Conservation (phyloP, 2,888 invertebrate species). For the Caradrina kadenii region DNA sequence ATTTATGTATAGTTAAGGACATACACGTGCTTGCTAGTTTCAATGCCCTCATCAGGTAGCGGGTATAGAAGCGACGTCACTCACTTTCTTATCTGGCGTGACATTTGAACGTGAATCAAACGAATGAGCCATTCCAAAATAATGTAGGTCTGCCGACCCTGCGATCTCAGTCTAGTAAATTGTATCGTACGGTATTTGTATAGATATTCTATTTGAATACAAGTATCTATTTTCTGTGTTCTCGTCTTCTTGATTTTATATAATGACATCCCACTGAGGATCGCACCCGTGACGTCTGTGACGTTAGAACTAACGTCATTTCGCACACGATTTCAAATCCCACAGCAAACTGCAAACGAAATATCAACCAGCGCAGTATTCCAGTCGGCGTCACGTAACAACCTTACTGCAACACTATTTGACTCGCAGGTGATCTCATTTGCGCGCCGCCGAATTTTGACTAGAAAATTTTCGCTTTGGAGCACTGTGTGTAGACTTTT, state of each 20-base stretch:
- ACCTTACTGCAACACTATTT: constrained; percentile 37
- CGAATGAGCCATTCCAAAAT: neutral
- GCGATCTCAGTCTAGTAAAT: neutral
- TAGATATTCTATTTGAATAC: too few species aligned
- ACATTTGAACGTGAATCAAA: neutral
- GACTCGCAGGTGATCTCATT: constrained; percentile 45
- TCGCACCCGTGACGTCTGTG: neutral
- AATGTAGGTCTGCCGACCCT: neutral
- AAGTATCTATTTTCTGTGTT: neutral
- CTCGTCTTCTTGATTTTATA: neutral
- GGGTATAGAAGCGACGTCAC: neutral
- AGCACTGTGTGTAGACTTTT: constrained; percentile 28
- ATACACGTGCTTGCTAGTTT: neutral
- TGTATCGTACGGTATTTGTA: neutral
- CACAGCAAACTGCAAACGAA: constrained; percentile 22
- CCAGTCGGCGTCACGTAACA: constrained; percentile 30
- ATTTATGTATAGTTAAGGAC: too few species aligned
- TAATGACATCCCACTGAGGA: constrained; percentile 1
- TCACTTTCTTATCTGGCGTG: neutral
- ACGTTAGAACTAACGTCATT: constrained; percentile 21
- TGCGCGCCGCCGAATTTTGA: constrained; percentile 31
- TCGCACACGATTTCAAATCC: constrained; percentile 16
- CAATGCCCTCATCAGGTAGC: neutral
- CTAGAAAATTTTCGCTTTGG: constrained; percentile 6
- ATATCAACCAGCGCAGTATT: constrained; percentile 36